Percentiles rank a stretch among this genome's conserved stretches.
phyloP scores from a whole-genome alignment of 1,140 invertebrate species.

The Drosophila bocqueti region DNA sequence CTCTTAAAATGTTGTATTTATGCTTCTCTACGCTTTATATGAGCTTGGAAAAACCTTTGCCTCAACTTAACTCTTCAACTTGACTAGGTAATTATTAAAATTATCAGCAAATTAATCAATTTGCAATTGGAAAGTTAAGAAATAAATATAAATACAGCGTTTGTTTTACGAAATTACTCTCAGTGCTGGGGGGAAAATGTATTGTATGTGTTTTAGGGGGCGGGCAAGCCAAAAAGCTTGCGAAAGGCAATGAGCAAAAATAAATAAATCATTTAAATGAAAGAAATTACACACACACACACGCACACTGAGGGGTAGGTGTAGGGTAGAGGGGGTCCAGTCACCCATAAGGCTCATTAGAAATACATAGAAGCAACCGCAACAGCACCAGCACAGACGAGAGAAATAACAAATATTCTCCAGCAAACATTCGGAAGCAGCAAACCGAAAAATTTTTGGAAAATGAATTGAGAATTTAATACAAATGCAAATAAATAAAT shows the following conservation, averaged over 20 bases:
- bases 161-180: neutral
- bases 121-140: no score
- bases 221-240: slow-evolving; percentile 36
- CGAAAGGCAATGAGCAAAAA: slow-evolving; percentile 76
- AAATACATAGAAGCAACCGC: slow-evolving; percentile 68
- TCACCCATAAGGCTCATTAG: slow-evolving; percentile 73
- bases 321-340: slow-evolving; percentile 2
- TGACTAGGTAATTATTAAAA: neutral
- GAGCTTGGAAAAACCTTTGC: neutral
- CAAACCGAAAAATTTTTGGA: slow-evolving; percentile 40
- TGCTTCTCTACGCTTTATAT: neutral
- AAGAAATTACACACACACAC: slow-evolving; percentile 59
- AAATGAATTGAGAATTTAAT: slow-evolving; percentile 68
- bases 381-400: slow-evolving; percentile 21
- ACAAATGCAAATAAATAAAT: slow-evolving; percentile 60
- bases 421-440: slow-evolving; percentile 32
- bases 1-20: neutral
- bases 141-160: neutral
- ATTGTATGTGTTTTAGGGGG: slow-evolving; percentile 7
- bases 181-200: slow-evolving; percentile 5
- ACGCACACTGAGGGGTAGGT: slow-evolving; percentile 9
- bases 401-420: slow-evolving; percentile 27
- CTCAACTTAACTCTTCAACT: no score
- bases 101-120: neutral
- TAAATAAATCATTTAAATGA: slow-evolving; percentile 83